Percentiles rank a stretch among this genome's conserved stretches.
phyloP scores from a whole-genome alignment of 2,113 vertebrate genomes.

The Lates calcarifer region DNA sequence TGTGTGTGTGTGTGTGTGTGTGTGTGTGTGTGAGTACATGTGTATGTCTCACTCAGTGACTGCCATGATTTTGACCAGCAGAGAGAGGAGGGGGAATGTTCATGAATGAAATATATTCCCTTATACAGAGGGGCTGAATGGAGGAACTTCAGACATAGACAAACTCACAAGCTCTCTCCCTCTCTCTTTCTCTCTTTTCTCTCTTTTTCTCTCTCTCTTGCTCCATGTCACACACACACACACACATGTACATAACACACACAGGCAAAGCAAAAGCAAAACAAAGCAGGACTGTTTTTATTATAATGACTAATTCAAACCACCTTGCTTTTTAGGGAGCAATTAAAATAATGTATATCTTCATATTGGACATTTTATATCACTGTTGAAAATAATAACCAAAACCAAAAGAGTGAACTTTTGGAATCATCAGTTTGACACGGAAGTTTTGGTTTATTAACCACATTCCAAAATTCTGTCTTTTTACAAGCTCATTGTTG shows the following conservation, averaged over 20 bases:
- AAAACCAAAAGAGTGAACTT: no score
- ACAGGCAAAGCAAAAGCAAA: not conserved
- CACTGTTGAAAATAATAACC: no score
- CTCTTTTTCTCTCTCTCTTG: no score
- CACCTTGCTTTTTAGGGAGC: not conserved
- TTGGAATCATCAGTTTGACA: no score
- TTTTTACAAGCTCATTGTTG: no score
- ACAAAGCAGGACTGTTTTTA: not conserved
- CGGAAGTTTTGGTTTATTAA: no score
- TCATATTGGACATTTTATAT: not conserved
- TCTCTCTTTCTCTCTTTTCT: no score
- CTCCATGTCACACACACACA: not conserved
- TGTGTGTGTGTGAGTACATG: constrained; percentile 9
- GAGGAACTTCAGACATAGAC: constrained; percentile 19
- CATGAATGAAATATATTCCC: constrained; percentile 58
- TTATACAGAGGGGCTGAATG: constrained; percentile 28
- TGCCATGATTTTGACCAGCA: constrained; percentile 30
- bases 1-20: constrained; percentile 28
- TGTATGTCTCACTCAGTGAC: constrained; percentile 64
- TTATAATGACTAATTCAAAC: not conserved
- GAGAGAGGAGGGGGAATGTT: constrained; percentile 28
- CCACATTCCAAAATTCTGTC: no score
- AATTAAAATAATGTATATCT: not conserved
- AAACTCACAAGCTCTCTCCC: not conserved
- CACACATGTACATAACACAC: not conserved